These are phyloP conservation scores for Natrix natrix DNA, from an alignment of 2,797 vertebrate genomes.

Conservation along the genomic window DNA sequence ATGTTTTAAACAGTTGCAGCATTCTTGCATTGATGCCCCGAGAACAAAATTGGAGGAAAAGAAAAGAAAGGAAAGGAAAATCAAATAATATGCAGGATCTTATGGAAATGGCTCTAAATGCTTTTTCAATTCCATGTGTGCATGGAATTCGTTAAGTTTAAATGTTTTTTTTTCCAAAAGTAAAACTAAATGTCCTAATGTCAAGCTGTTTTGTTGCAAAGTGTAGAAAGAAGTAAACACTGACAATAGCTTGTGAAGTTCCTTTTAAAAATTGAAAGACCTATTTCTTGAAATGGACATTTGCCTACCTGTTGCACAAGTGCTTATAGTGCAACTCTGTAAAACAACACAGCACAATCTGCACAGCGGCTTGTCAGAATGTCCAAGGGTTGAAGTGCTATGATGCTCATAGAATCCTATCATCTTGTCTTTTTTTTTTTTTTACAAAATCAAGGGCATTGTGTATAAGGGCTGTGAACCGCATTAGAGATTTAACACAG, in stretches of 20 bases:
- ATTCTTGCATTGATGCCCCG: neutral
- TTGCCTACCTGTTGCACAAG: neutral
- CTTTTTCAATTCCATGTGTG: neutral
- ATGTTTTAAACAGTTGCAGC: conserved; percentile 36
- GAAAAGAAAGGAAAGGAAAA: neutral
- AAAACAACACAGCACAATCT: neutral
- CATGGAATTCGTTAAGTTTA: neutral
- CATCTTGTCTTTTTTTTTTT: neutral
- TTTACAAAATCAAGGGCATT: neutral
- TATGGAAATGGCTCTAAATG: neutral
- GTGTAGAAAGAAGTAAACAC: neutral
- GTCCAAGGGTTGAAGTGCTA: neutral
- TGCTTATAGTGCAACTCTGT: neutral
- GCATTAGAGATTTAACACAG: neutral
- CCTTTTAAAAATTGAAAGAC: neutral
- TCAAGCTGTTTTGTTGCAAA: neutral
- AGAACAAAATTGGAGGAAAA: neutral
- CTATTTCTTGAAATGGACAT: neutral
- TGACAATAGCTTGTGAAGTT: neutral
- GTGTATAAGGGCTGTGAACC: neutral
- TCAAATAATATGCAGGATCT: neutral
- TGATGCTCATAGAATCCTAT: neutral
- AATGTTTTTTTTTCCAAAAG: neutral
- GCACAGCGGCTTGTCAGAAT: neutral
- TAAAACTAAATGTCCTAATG: neutral